These are phyloP conservation scores for Melanerpes aurifrons DNA, from an alignment of 2,113 vertebrate species.

Conservation along the genomic window DNA sequence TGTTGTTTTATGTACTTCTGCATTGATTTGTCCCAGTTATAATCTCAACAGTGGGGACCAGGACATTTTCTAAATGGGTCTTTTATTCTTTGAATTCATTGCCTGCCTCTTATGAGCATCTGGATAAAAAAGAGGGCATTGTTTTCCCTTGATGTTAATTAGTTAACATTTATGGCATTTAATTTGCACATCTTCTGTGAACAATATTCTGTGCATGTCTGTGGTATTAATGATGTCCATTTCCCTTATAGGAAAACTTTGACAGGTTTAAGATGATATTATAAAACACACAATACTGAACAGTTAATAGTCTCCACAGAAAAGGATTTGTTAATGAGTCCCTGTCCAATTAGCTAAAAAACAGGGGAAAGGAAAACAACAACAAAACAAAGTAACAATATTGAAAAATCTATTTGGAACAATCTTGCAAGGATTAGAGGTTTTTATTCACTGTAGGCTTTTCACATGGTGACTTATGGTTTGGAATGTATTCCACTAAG, in stretches of 20 bases:
- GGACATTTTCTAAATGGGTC: background rate
- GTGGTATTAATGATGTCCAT: background rate
- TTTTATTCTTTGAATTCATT: slow-evolving; percentile 26
- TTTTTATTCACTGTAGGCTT: background rate
- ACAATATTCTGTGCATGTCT: background rate
- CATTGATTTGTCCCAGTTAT: background rate
- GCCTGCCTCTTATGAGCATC: background rate
- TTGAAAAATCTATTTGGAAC: background rate
- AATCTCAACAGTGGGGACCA: background rate
- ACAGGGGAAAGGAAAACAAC: background rate
- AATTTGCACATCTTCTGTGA: background rate
- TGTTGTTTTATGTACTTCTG: background rate
- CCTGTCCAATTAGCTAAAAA: background rate
- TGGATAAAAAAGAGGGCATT: background rate
- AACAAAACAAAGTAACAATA: background rate
- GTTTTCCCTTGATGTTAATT: background rate
- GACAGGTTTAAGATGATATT: background rate
- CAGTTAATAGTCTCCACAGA: background rate
- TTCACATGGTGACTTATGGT: background rate
- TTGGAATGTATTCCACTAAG: background rate
- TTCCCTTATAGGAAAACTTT: background rate
- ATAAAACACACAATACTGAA: background rate
- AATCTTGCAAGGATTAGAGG: background rate
- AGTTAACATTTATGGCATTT: background rate
- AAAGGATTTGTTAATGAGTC: background rate